These are phyloP conservation scores for Acronicta alni DNA, from an alignment of 2,888 invertebrate species.

Conservation along the genomic window DNA sequence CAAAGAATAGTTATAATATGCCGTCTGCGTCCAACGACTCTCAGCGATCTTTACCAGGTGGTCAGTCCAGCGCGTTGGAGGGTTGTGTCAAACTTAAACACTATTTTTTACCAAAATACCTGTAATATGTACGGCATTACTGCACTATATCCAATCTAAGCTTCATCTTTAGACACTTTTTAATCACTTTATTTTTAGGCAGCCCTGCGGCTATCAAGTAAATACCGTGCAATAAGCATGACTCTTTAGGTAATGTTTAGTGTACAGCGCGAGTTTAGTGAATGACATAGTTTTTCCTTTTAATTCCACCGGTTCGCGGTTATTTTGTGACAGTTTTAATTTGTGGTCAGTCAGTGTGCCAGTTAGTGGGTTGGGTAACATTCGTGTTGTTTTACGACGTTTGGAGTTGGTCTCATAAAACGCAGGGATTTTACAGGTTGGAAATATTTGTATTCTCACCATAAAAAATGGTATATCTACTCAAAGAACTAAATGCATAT, in stretches of 20 bases:
- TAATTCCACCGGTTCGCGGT: constrained; percentile 10
- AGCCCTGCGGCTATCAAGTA: constrained; percentile 22
- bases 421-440: background rate
- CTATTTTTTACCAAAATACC: too few species aligned
- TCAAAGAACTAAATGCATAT: too few species aligned
- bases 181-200: background rate
- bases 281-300: constrained; percentile 40
- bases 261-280: constrained; percentile 10
- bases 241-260: background rate
- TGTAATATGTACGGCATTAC: too few species aligned
- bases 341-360: constrained; percentile 28
- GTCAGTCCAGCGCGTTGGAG: too few species aligned
- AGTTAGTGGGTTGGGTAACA: constrained; percentile 12
- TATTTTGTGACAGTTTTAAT: constrained; percentile 23
- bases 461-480: too few species aligned
- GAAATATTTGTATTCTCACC: background rate
- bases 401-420: background rate
- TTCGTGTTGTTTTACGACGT: background rate
- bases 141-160: too few species aligned
- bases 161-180: too few species aligned
- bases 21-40: too few species aligned
- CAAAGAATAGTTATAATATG: too few species aligned
- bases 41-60: too few species aligned
- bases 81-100: too few species aligned
- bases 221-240: constrained; percentile 9